Evolutionary conservation across 2,888 invertebrate genomes (phyloP), one percentile per base, ranked within the genome.

Genomic region (Morpho achilles): DNA sequence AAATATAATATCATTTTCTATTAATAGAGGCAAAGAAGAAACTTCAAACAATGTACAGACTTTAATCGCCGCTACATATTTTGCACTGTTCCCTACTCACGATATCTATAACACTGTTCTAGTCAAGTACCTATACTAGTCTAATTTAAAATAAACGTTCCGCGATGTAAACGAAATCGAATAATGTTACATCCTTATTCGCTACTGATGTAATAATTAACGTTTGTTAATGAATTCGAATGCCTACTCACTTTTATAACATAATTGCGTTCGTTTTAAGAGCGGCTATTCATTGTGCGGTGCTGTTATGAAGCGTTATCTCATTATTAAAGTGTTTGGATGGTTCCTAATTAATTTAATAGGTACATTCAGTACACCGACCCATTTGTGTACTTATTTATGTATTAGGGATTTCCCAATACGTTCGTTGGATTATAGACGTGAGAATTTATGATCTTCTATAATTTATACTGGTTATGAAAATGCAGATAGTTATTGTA

Each of bases 171-270:
- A 32, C 32, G 32, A 32, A 54, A 42, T 48, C 54, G 48, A 48
- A 10, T 48, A 7, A n/a, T 22, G 22, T 16, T 3, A 8, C 55
- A 39, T 44, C 55, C 32, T 43, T 44, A 55, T 56, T 59, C 53
- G 56, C 77, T 77, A 72, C 76, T 84, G 87, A 88, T 83, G 85
- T 85, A 85, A 84, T 86, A 87, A 88, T 89, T 87, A 88, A 82
- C 81, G 75, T 79, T 77, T 74, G 78, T 83, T 86, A 84, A 86
- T 86, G 87, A 87, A 88, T 87, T 87, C 56, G 58, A 58, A 59
- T 77, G 75, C 69, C 80, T 80, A 80, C 77, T 81, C 80, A 79
- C 76, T 82, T 83, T 82, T 80, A 81, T 78, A 76, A 82, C 73
- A 72, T 74, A 77, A 77, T 77, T 77, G 78, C 76, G 76, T 81